phyloP scores from a whole-genome alignment of 1,140 invertebrate genomes.

The Glossosoma conforme region DNA sequence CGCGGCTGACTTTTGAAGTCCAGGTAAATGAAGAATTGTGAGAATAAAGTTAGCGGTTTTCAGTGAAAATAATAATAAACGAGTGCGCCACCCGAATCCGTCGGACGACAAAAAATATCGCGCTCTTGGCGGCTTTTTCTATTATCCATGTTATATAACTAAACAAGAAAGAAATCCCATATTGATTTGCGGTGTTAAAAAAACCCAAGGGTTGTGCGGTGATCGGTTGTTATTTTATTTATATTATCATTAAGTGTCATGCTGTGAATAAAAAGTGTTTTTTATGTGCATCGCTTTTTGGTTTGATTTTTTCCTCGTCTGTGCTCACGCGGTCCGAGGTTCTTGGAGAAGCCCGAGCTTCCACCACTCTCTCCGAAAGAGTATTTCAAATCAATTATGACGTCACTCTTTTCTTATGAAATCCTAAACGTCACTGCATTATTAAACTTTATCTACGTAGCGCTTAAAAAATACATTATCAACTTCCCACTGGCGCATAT shows the following conservation, averaged over 20 bases:
- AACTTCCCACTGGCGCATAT: too few relatives aligned
- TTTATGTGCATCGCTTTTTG: too few relatives aligned
- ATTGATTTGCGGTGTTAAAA: conserved; percentile 13
- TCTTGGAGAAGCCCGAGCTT: too few relatives aligned
- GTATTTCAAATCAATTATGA: conserved; percentile 3
- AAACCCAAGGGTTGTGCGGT: too few relatives aligned
- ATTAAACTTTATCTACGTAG: too few relatives aligned
- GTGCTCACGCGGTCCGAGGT: too few relatives aligned
- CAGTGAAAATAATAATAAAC: background rate
- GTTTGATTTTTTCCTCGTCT: too few relatives aligned
- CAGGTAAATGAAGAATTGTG: conserved; percentile 12
- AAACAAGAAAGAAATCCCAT: conserved; percentile 13
- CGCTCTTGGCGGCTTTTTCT: background rate
- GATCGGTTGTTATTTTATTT: too few relatives aligned
- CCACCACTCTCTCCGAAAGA: too few relatives aligned
- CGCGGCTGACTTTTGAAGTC: conserved; percentile 20
- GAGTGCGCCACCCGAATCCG: background rate
- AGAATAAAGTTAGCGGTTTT: background rate
- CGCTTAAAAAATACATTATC: too few relatives aligned
- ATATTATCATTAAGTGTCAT: too few relatives aligned
- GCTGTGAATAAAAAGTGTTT: too few relatives aligned
- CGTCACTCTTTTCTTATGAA: conserved; percentile 7
- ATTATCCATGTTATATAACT: conserved; percentile 16
- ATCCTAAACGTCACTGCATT: conserved; percentile 1
- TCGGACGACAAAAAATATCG: background rate